These are phyloP conservation scores for Sphinx pinastri DNA, from an alignment of 2,888 invertebrate genomes.

Conservation along the genomic window DNA sequence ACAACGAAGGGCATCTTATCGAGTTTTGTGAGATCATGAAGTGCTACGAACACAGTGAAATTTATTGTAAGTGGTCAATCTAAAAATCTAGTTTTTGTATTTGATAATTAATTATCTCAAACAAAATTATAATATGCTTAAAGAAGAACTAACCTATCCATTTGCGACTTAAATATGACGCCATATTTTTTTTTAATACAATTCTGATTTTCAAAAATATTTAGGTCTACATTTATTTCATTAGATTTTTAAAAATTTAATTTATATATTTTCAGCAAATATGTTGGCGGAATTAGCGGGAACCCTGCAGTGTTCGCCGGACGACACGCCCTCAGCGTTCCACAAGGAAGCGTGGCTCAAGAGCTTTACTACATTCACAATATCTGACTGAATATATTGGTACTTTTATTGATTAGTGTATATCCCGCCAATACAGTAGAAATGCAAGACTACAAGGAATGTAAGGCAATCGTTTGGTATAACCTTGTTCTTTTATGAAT, in stretches of 20 bases:
- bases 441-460: no score
- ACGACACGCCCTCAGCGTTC: slow-evolving; percentile 62
- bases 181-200: no score
- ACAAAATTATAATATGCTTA: no score
- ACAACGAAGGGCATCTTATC: slow-evolving; percentile 60
- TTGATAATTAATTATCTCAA: no score
- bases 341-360: slow-evolving; percentile 62
- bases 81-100: no score
- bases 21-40: slow-evolving; percentile 54
- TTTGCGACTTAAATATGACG: background rate
- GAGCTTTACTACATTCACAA: slow-evolving; percentile 63
- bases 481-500: no score
- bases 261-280: slow-evolving; percentile 54
- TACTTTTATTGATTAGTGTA: background rate
- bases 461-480: no score
- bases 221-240: no score
- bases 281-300: slow-evolving; percentile 65
- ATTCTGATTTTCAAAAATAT: no score
- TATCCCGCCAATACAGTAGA: background rate
- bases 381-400: slow-evolving; percentile 53
- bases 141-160: background rate
- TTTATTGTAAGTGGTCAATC: slow-evolving; percentile 47
- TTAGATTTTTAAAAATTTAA: background rate
- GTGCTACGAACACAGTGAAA: slow-evolving; percentile 40
- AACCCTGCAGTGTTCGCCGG: slow-evolving; percentile 57